Base-by-base conservation (phyloP, 2,113 vertebrate genomes). In the Edolisoma coerulescens region DNA sequence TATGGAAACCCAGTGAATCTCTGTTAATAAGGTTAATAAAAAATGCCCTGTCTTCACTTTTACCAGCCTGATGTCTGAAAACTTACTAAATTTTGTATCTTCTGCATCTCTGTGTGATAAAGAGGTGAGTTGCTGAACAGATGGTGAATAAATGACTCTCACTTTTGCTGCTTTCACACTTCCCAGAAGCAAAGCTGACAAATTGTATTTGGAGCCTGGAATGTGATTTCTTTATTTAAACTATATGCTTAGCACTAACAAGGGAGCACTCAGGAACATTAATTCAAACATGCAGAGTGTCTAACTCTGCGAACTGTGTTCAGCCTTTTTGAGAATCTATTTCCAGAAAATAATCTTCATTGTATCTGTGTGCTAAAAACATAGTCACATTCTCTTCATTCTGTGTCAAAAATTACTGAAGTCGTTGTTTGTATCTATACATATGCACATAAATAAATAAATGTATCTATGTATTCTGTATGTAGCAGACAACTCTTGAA, bases 171-270 rank as follows among this genome's bases (percentile, higher is more conserved):
- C 71, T 91, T 97, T 96, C 92, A 95, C 90, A 83, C 92, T 96
- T 95, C 90, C 95, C 88, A 92, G 93, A 81, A 94, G 84, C 59
- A 90, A 94, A 96, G 74, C 67, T 96, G 84, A 78, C 90, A 97
- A 96, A 96, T 80, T 94, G 78, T 80, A 80, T 95, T 96, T 86
- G 84, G 71, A 96, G 35, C 53, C 45, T 94, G 67, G 90, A 91
- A 97, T 90, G 82, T 94, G 87, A 94, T 96, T 94, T 96, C 91
- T 96, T 94, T 95, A 91, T 96, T 95, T 96, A 96, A 95, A 91
- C 53, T 93, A 89, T 81, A 90, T 79, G 35, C 42, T 93, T 95
- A 91, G 45, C 78, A 50, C 84, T 95, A 91, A 93, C 87, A 90
- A 91, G 84, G 90, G 89, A 94, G 75, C 59, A 86, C 61, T 95